These are phyloP conservation scores for Leguminivora glycinivorella DNA, from an alignment of 1,140 invertebrate species.

Conservation along the genomic window DNA sequence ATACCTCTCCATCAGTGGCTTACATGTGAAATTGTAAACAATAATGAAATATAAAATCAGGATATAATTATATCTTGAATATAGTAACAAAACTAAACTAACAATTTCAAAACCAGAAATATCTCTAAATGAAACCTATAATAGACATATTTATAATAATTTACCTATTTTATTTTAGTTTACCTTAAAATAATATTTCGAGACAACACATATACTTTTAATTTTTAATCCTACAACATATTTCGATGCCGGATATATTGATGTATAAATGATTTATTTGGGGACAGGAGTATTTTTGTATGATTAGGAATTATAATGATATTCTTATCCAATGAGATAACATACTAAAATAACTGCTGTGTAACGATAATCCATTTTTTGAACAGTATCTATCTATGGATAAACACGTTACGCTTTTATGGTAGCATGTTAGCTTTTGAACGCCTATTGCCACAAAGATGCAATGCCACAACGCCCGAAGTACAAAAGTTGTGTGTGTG, in stretches of 20 bases:
- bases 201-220: background rate
- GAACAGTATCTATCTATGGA: too few relatives aligned
- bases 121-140: background rate
- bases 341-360: background rate
- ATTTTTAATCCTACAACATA: background rate
- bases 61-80: background rate
- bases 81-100: background rate
- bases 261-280: background rate
- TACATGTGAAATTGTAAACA: too few relatives aligned
- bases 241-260: background rate
- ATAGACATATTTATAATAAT: background rate
- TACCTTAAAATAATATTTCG: conserved; percentile 19
- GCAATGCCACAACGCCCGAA: too few relatives aligned
- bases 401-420: background rate
- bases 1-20: background rate
- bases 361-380: too few relatives aligned
- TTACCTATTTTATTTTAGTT: background rate
- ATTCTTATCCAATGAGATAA: background rate
- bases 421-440: too few relatives aligned
- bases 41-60: background rate
- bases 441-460: too few relatives aligned
- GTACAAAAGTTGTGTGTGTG: too few relatives aligned
- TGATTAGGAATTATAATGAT: background rate
- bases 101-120: background rate
- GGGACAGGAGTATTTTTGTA: background rate